Evolutionary conservation across 1,140 invertebrate genomes (phyloP).

Genomic region (Kradibia gibbosae): DNA sequence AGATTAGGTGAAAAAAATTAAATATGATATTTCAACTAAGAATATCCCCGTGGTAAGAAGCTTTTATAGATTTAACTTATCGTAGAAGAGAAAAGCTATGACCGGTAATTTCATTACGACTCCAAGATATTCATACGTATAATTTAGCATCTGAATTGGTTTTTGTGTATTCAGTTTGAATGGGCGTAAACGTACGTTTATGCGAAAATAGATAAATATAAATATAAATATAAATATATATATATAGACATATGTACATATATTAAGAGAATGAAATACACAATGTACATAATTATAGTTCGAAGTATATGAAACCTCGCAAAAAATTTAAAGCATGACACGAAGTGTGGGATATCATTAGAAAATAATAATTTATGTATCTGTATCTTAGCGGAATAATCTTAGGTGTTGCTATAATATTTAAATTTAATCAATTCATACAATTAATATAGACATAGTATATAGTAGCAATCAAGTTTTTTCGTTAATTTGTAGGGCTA

Average conservation of each 20-base stretch:
- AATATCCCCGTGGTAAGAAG: background rate
- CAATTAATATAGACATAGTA: conserved; percentile 11
- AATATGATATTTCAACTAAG: no score
- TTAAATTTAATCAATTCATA: conserved; percentile 32
- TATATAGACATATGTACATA: no score
- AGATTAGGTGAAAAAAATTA: no score
- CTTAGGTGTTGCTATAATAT: background rate
- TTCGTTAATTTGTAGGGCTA: background rate
- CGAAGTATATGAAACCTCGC: conserved; percentile 51
- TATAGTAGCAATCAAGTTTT: conserved; percentile 17
- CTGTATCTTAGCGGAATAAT: background rate
- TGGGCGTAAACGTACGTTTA: background rate
- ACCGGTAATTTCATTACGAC: conserved; percentile 62
- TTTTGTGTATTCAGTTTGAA: background rate
- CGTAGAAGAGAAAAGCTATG: conserved; percentile 58
- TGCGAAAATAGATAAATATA: no score
- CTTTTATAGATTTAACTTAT: conserved; percentile 46
- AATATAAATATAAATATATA: no score
- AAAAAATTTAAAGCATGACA: conserved; percentile 32
- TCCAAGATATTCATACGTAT: conserved; percentile 56
- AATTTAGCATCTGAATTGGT: conserved; percentile 52
- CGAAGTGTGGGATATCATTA: no score
- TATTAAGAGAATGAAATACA: background rate
- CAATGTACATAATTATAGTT: conserved; percentile 33
- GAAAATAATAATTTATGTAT: conserved; percentile 28